Evolutionary conservation across 2,797 vertebrate species (phyloP).

Genomic region (Geranospiza caerulescens): DNA sequence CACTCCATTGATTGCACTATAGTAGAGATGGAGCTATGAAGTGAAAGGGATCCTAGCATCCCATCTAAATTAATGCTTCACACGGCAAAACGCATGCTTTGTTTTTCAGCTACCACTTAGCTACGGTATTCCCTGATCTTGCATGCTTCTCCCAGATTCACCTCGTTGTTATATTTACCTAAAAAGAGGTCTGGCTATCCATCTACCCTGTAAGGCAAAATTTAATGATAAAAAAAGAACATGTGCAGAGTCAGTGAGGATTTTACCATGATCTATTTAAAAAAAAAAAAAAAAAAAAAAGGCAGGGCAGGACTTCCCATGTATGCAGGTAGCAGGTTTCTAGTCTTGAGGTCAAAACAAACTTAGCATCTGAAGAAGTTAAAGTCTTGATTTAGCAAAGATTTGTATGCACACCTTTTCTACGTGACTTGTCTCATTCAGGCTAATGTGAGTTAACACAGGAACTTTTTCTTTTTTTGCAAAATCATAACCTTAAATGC

Average conservation of each 20-base stretch:
- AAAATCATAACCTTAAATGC: neutral
- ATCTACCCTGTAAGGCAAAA: neutral
- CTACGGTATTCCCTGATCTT: neutral
- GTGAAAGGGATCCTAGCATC: neutral
- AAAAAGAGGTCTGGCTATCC: neutral
- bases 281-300: neutral
- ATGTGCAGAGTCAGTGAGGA: neutral
- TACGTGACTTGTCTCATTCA: neutral
- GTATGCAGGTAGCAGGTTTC: neutral
- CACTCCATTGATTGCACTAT: neutral
- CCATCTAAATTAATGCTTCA: neutral
- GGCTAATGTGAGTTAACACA: neutral
- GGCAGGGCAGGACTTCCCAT: neutral
- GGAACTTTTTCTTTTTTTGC: neutral
- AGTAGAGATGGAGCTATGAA: neutral
- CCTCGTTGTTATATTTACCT: neutral
- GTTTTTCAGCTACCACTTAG: neutral
- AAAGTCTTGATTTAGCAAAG: neutral
- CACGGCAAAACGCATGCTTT: neutral
- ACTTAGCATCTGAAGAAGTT: neutral
- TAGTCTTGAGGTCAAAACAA: neutral
- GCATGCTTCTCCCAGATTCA: rapidly evolving
- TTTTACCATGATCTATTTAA: neutral
- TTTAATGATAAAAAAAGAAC: neutral
- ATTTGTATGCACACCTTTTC: neutral